These are phyloP conservation scores for Drosophila nigricruria DNA, from an alignment of 2,888 invertebrate genomes.

Conservation along the genomic window DNA sequence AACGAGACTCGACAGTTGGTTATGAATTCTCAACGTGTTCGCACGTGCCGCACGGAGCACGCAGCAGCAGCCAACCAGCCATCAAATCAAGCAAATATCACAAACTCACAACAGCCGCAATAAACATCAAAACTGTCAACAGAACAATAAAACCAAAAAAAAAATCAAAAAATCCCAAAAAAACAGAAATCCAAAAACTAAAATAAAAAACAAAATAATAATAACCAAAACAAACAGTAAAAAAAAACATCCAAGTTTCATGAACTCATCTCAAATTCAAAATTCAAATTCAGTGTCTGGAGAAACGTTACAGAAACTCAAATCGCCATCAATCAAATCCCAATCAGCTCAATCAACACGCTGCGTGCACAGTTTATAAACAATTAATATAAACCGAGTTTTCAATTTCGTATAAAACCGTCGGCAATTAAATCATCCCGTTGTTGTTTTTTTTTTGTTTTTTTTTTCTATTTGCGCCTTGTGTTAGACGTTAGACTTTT, in stretches of 20 bases:
- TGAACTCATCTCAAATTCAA: slow-evolving; percentile 20
- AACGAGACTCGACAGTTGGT: slow-evolving; percentile 79
- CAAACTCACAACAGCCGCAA: slow-evolving; percentile 34
- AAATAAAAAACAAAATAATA: not conserved
- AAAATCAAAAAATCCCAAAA: not conserved
- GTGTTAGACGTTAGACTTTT: slow-evolving; percentile 26
- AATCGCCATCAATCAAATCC: slow-evolving; percentile 26
- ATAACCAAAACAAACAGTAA: not conserved
- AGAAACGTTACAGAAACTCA: slow-evolving; percentile 3
- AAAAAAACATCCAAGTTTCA: slow-evolving; percentile 3
- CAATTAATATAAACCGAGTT: slow-evolving; percentile 8
- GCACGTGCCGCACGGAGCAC: slow-evolving; percentile 81
- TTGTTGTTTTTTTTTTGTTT: slow-evolving; percentile 25
- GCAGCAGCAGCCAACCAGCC: slow-evolving; percentile 70
- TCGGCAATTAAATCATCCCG: slow-evolving; percentile 39
- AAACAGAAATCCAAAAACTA: slow-evolving; percentile 1
- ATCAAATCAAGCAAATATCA: slow-evolving; percentile 59
- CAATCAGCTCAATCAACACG: slow-evolving; percentile 33
- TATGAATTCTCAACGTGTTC: slow-evolving; percentile 83
- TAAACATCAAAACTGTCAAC: slow-evolving; percentile 17
- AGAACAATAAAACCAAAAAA: slow-evolving; percentile 12
- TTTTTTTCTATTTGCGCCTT: slow-evolving; percentile 1
- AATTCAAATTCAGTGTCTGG: slow-evolving; percentile 35
- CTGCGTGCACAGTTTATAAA: slow-evolving; percentile 45
- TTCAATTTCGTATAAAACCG: slow-evolving; percentile 30